Evolutionary conservation across 2,888 invertebrate species (phyloP).

Genomic region (Smittia sp.): DNA sequence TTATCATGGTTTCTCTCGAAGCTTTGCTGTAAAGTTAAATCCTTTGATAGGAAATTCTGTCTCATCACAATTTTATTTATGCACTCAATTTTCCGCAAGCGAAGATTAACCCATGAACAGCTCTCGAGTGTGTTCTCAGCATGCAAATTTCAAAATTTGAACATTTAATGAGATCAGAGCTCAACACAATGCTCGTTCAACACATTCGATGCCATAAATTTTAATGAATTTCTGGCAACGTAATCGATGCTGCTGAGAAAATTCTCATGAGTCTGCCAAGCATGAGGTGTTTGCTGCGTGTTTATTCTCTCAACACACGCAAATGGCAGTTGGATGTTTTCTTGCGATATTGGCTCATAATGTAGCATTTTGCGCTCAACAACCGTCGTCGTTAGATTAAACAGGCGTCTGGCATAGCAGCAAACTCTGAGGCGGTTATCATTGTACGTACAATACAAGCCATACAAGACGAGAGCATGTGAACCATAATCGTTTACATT

Average conservation of each 20-base stretch:
- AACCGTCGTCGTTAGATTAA: conserved; percentile 12
- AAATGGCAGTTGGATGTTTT: neutral
- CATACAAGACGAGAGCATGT: neutral
- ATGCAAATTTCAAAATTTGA: no score
- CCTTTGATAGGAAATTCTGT: no score
- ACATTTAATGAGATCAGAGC: no score
- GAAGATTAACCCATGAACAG: no score
- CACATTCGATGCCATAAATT: neutral
- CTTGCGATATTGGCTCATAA: neutral
- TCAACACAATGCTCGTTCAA: neutral
- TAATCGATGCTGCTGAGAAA: neutral
- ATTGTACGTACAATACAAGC: neutral
- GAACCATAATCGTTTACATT: neutral
- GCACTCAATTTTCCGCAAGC: no score
- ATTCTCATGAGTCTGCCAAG: neutral
- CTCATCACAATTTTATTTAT: no score
- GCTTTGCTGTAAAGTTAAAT: no score
- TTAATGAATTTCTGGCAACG: neutral
- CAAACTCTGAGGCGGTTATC: no score
- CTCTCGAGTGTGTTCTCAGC: no score
- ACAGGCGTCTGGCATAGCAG: neutral
- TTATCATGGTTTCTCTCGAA: no score
- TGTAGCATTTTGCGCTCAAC: neutral
- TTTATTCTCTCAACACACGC: neutral
- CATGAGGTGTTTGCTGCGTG: neutral